Base-by-base conservation (phyloP, 53 echinoderm and acorn worm species). In the Glandiceps talaboti region DNA sequence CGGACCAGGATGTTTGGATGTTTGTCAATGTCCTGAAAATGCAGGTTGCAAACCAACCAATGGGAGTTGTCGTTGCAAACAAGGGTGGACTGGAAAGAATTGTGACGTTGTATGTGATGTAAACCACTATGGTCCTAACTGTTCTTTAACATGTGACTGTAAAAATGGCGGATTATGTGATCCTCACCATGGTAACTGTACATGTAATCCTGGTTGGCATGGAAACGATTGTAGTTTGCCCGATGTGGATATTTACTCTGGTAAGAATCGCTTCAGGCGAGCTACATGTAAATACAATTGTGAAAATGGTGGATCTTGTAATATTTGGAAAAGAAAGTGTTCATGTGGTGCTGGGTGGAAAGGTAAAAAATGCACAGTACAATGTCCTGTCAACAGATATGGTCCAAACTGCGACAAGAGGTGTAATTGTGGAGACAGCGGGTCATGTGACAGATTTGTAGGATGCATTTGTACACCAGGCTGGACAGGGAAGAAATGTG, bases 301-400 rank as follows among this genome's bases (percentile, higher is more conserved):
- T 45, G 64, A 45, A 20, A 45, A 45, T 45, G 20, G 20, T 20
- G 64, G 64, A 45, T 45, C 64, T 20, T 45, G 64, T 45, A 20
- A 45, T 20, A 20, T 20, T 45, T 6, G 6, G 64, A 45, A 6
- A 6, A 20, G 64, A 6, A 20, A 6, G 64, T 94, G 94, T 73
- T 78, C 82, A 0, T 94, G 94, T 76, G 25, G 81, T 25, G 31
- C 86, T 30, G 94, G 94, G 14, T 94, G 91, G 91, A 91, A 73
- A 0, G 89, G 86, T 45, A 20, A 45, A 20, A 45, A 6, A 12
- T 45, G 64, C 20, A 20, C 64, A 6, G 6, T 45, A 45, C 64
- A 6, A 26, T 78, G 79, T 77, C 82, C 87, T 10, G 12, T 28
- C 14, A 82, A 79, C 29, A 64, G 32, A 20, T 96, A 81, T 76